Base-by-base conservation (phyloP, 1,140 invertebrate species). In the Tetraneura akinire region DNA sequence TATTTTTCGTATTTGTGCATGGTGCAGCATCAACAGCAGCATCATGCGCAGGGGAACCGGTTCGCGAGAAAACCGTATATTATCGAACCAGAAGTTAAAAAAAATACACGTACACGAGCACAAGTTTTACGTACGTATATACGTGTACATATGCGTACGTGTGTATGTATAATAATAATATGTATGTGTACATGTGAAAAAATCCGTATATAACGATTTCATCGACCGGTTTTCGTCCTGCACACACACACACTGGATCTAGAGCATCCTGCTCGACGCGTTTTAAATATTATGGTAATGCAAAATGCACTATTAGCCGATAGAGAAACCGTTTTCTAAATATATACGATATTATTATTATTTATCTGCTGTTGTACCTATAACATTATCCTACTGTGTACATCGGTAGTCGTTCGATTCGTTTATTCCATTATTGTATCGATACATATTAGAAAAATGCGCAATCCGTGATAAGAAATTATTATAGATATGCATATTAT, bases 211-310 rank as follows among this genome's bases (percentile, higher is more conserved):
- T 76, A 76, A 76, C 74, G 74, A 78, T 78, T 60, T 78, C 74
- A 78, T 78, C 74, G 74, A 78, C 74, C 74, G 74, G 74, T 78
- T 78, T 62, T 78, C 37, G 74, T 62, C 53, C 74, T 62, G 74
- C 37, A 29, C 66, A 70, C 45, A 68, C 42, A 37, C 60, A 42
- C n/a, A 16, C 71, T 57, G 55, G 57, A 76, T 76, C 73, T 76
- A 76, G 73, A 76, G 53, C 73, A 76, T 76, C 73, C 73, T 76
- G 73, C 55, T 76, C 73, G 73, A 76, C 73, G 73, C 73, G 73
- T 76, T 76, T 76, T 76, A 76, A 76, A 76, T 76, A 76, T 45
- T 76, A 76, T 76, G 73, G 53, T 76, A 76, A 76, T 76, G 74
- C 74, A n/a, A 60, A 78, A 60, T 47, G 74, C 74, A 62, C 55